These are phyloP conservation scores for Cephus sareptanus DNA, from an alignment of 2,888 invertebrate species.

Conservation along the genomic window DNA sequence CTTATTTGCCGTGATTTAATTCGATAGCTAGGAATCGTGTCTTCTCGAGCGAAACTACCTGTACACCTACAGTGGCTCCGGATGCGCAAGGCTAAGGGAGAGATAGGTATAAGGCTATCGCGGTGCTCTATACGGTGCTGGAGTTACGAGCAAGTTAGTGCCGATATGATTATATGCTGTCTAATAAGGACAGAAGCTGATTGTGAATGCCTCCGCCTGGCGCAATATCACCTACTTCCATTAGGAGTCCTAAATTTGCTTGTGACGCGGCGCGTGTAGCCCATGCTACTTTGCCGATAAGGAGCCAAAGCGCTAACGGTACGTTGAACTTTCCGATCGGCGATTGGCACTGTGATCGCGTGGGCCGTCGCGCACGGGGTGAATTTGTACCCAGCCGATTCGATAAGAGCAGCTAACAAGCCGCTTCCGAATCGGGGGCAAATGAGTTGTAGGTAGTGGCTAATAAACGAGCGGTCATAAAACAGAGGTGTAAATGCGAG, in stretches of 20 bases:
- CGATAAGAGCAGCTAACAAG: not conserved
- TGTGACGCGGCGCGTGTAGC: not conserved
- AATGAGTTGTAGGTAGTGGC: conserved; percentile 25
- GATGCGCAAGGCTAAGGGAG: conserved; percentile 21
- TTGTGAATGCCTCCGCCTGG: conserved; percentile 20
- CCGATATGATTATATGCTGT: conserved; percentile 31
- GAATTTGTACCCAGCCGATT: not conserved
- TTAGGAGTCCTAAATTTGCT: conserved; percentile 19
- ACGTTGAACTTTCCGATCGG: not conserved
- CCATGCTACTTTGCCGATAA: not conserved
- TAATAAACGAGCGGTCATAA: conserved; percentile 27
- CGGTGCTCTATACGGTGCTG: conserved; percentile 14
- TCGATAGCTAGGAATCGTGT: not conserved
- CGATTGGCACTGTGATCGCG: not conserved
- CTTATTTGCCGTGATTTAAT: not conserved
- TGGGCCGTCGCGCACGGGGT: not conserved
- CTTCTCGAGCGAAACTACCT: conserved; percentile 8
- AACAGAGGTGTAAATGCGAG: conserved; percentile 24
- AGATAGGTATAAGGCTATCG: conserved; percentile 30
- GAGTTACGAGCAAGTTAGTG: conserved; percentile 26
- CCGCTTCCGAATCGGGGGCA: conserved; percentile 11
- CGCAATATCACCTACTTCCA: conserved; percentile 24
- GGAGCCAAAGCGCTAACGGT: not conserved
- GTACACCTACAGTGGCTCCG: conserved; percentile 13
- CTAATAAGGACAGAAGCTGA: conserved; percentile 34